Base-by-base conservation (phyloP, 2,797 vertebrate species). In the Hippoglossus hippoglossus region DNA sequence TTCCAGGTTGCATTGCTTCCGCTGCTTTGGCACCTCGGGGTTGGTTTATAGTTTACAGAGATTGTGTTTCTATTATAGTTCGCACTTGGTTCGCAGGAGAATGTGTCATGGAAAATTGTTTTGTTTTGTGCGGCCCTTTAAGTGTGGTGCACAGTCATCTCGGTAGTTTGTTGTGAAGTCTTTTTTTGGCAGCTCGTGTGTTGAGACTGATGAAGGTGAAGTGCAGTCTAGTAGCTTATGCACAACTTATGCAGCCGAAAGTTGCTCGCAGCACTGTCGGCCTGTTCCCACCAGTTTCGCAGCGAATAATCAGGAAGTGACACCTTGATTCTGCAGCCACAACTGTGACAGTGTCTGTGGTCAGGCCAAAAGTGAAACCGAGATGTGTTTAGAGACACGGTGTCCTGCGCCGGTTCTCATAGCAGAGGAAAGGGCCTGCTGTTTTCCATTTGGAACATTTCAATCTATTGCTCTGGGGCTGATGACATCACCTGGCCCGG, bases 261-360 rank as follows among this genome's bases (percentile, higher is more conserved):
- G 87, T 75, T 79, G 78, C 54, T 68, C 79, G 80, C 78, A 72
- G 82, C 71, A 75, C 85, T 73, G 82, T 89, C 86, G 74, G 81
- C 79, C 80, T 63, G 75, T 83, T 83, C 83, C 78, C 85, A 65
- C 61, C 85, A 85, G 91, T 92, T 93, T 93, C 90, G 81, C 89
- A 86, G 88, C 92, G 91, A 93, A 92, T 93, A 93, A 91, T 93
- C 93, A 93, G 91, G 90, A 93, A 93, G 82, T 79, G 86, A 91
- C 93, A 92, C 91, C 86, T 84, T 89, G 84, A 91, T 87, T 84
- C 88, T 88, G 90, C 81, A 91, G 86, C 90, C 89, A 91, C 87
- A 91, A 91, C 89, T 93, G 87, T 87, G 91, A 89, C 87, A 82
- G 83, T 83, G 83, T 90, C 80, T 92, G 90, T 87, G 90, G 87